phyloP scores from a whole-genome alignment of 2,113 vertebrate species.

The Xerus inauris region DNA sequence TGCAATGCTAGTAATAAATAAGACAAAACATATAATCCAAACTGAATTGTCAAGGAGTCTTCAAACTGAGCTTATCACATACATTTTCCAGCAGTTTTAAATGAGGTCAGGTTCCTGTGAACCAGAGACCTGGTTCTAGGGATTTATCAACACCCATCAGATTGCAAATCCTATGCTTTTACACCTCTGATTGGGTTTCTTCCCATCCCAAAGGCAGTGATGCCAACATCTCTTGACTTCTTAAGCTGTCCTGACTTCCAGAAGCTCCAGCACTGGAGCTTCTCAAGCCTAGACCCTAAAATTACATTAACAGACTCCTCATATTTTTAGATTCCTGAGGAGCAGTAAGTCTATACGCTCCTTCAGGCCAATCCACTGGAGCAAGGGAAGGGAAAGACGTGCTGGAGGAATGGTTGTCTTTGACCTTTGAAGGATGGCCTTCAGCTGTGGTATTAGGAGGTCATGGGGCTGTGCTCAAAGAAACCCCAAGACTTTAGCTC shows the following conservation, averaged over 20 bases:
- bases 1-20: constrained; percentile 21
- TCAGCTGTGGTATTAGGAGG: neutral
- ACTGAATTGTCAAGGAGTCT: neutral
- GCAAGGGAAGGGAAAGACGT: neutral
- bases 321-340: constrained; percentile 18
- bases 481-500: neutral
- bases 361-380: neutral
- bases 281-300: constrained; percentile 59
- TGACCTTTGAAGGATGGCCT: neutral
- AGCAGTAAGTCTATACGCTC: neutral
- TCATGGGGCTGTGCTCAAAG: neutral
- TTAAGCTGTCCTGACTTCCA: constrained; percentile 35
- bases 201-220: constrained; percentile 49
- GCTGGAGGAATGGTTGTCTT: neutral
- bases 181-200: constrained; percentile 50
- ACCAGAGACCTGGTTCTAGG: neutral
- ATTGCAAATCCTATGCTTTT: neutral
- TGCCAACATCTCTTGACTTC: constrained; percentile 46
- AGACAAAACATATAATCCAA: neutral
- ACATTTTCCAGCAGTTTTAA: constrained; percentile 46
- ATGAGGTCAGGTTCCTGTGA: constrained; percentile 9
- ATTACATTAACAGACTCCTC: neutral
- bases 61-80: neutral
- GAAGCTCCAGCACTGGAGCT: neutral
- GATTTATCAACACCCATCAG: constrained; percentile 17